Conservation (phyloP, 1,140 invertebrate genomes). For the Drosophila funebris region DNA sequence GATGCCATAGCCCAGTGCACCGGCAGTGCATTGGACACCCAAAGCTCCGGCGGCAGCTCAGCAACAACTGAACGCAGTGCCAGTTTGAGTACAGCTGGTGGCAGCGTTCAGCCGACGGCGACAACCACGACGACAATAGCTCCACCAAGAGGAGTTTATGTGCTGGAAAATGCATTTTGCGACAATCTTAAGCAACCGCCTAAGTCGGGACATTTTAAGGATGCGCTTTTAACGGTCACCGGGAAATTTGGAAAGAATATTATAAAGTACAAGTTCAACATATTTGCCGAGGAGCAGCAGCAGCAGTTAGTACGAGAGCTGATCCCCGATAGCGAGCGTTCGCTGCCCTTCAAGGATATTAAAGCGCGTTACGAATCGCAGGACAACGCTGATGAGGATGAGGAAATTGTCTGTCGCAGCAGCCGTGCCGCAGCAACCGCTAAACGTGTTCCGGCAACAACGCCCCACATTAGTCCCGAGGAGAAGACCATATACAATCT, state of each 20-base stretch:
- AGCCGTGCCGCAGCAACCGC: not conserved
- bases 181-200: slow-evolving; percentile 70
- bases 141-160: slow-evolving; percentile 63
- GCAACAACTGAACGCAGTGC: slow-evolving; percentile 65
- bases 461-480: slow-evolving; percentile 67
- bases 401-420: slow-evolving; percentile 71
- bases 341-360: slow-evolving; percentile 75
- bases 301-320: slow-evolving; percentile 75
- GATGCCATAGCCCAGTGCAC: slow-evolving; percentile 80
- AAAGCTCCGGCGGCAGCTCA: slow-evolving; percentile 78
- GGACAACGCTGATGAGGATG: slow-evolving; percentile 43
- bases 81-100: slow-evolving; percentile 46
- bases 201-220: slow-evolving; percentile 76
- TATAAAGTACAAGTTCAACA: slow-evolving; percentile 83
- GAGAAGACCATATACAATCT: slow-evolving; percentile 82
- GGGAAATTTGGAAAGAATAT: slow-evolving; percentile 83
- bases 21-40: slow-evolving; percentile 64
- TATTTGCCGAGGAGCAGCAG: slow-evolving; percentile 81
- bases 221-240: slow-evolving; percentile 76
- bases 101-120: not conserved
- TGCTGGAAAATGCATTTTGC: slow-evolving; percentile 80
- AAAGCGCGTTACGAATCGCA: slow-evolving; percentile 67
- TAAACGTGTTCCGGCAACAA: slow-evolving; percentile 2
- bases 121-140: not conserved
- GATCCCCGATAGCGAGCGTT: slow-evolving; percentile 73